Conservation (phyloP, 2,797 vertebrate genomes). For the Molossus molossus region DNA sequence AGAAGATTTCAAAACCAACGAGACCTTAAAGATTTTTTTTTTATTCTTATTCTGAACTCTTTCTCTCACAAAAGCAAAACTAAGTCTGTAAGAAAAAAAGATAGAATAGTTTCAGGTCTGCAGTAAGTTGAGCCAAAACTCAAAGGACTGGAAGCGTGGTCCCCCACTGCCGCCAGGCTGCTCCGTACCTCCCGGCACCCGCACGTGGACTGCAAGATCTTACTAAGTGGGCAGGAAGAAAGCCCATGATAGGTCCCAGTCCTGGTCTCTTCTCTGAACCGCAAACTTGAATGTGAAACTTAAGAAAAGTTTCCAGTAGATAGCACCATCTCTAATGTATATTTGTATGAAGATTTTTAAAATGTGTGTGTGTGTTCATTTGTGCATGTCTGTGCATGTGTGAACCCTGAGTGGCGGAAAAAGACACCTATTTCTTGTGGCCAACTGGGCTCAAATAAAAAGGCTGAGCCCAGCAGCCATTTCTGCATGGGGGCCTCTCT, state of each 20-base stretch:
- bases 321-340: background rate
- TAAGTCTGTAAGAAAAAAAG: background rate
- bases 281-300: background rate
- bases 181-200: too few species aligned
- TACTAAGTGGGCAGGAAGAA: background rate
- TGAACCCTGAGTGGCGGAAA: background rate
- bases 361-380: too few species aligned
- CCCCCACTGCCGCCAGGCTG: background rate
- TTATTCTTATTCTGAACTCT: slow-evolving; percentile 17
- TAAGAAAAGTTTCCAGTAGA: background rate
- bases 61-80: background rate
- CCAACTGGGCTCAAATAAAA: background rate
- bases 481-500: background rate
- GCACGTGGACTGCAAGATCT: background rate
- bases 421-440: background rate
- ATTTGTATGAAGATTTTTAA: background rate
- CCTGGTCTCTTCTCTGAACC: background rate
- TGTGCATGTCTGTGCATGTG: background rate
- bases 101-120: background rate
- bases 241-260: background rate
- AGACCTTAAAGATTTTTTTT: background rate
- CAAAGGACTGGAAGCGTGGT: background rate
- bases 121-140: background rate
- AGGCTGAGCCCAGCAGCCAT: background rate
- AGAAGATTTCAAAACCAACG: slow-evolving; percentile 10